These are phyloP conservation scores for Seriola rivoliana DNA, from an alignment of 2,113 vertebrate species.

Conservation along the genomic window DNA sequence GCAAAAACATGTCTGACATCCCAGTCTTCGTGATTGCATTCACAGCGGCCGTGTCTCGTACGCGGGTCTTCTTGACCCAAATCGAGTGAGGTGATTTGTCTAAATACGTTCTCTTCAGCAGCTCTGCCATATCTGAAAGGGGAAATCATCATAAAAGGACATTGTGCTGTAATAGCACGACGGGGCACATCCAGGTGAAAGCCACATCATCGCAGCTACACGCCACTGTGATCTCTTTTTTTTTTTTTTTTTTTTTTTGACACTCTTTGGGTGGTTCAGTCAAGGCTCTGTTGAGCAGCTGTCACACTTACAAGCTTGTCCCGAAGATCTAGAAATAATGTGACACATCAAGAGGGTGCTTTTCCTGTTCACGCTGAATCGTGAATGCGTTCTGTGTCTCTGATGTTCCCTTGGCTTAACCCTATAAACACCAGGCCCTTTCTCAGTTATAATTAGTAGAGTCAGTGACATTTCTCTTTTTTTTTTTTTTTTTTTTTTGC, in stretches of 20 bases:
- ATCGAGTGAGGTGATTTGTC: conserved; percentile 36
- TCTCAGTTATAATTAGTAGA: background rate
- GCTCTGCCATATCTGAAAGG: conserved; percentile 20
- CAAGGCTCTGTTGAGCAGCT: conserved; percentile 17
- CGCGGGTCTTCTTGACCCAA: conserved; percentile 17
- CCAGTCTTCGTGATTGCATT: conserved; percentile 2
- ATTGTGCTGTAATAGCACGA: conserved; percentile 18
- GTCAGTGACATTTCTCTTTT: background rate
- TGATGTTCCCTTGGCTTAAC: conserved; percentile 7
- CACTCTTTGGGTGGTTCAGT: conserved; percentile 9
- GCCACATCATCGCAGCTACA: conserved; percentile 3
- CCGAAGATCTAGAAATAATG: conserved; percentile 21
- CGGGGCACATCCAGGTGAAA: conserved; percentile 43
- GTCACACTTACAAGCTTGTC: conserved; percentile 15
- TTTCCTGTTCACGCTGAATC: conserved; percentile 31
- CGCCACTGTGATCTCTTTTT: conserved; percentile 13
- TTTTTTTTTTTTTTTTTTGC: too few species aligned
- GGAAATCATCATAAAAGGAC: conserved; percentile 37
- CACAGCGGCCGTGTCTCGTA: conserved; percentile 9
- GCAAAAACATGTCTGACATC: background rate
- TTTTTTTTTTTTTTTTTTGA: background rate
- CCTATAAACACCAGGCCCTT: background rate
- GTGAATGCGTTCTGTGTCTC: background rate
- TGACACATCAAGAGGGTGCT: conserved; percentile 16
- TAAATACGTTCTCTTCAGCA: conserved; percentile 17